Percentiles rank a stretch among this genome's conserved stretches.
These are phyloP conservation scores for Pantherophis alleghaniensis DNA, from an alignment of 2,797 vertebrate species.

Conservation along the genomic window DNA sequence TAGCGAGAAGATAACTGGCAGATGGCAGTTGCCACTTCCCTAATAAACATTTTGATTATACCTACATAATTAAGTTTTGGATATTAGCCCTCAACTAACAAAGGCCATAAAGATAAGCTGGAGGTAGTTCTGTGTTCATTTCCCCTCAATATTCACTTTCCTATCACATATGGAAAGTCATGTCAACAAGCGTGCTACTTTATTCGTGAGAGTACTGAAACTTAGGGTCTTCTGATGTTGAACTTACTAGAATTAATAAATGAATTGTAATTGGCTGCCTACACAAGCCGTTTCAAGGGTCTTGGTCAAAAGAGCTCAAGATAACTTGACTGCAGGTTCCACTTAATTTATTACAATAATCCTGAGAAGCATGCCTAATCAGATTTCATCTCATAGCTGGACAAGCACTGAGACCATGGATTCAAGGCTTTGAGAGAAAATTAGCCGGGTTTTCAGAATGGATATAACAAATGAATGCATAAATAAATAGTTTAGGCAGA, in stretches of 20 bases:
- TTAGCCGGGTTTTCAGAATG: neutral
- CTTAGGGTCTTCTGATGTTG: neutral
- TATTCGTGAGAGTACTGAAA: neutral
- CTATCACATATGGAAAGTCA: neutral
- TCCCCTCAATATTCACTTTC: neutral
- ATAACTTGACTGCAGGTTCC: rapidly evolving
- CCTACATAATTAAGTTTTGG: neutral
- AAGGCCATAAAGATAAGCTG: neutral
- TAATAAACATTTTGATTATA: neutral
- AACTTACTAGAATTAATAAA: neutral
- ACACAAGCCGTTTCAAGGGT: neutral
- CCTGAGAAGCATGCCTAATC: neutral
- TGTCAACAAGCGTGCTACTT: neutral
- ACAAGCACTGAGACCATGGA: neutral
- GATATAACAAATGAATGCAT: neutral
- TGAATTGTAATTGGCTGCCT: neutral
- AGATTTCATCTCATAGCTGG: constrained; percentile 15
- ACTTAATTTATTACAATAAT: constrained; percentile 7
- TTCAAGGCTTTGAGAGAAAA: neutral
- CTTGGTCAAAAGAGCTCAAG: constrained; percentile 15
- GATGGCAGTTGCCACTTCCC: neutral
- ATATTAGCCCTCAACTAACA: neutral
- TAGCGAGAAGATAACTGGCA: neutral
- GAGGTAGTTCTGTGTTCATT: neutral
- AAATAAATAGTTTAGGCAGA: neutral